Evolutionary conservation across 2,113 vertebrate genomes (phyloP), one percentile per base, ranked within the genome.

Genomic region (Plestiodon gilberti): DNA sequence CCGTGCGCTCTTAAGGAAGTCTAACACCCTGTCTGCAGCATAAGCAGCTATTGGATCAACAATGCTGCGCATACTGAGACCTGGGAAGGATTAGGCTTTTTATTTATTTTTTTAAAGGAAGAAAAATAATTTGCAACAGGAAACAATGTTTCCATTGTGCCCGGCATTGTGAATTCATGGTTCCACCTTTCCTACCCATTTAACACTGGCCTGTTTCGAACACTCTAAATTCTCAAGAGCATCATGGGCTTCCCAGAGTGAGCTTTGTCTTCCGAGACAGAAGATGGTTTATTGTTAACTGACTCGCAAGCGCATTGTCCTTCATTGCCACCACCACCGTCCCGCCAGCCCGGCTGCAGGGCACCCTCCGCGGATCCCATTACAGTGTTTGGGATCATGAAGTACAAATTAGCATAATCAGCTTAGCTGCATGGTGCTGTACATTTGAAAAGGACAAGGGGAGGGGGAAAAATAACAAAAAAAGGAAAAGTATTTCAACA

Each of bases 401-500:
- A 98, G 98, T 98, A 98, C 95, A 97, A 96, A 99, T 99, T 98
- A 98, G 96, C 98, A 98, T 99, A 99, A 99, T 99, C 98, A 97
- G 98, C 98, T 99, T 98, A 98, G 95, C 95, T 96, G 93, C 95
- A 94, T 96, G 96, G 96, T 96, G 96, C 96, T 96, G 93, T 94
- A 85, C 96, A 96, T 91, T 91, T 96, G 95, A 96, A 97, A 97
- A 94, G 95, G 84, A 90, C 92, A 90, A 94, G 96, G 96, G 96
- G 95, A 96, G 59, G 69, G 78, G 69, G 22, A 38, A 20, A 57
- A 81, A 20, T 14, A 65, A 87, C 69, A 81, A 81, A 75, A 81
- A 48, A n/a, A 95, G 93, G 97, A 97, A 98, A 97, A 96, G 97
- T 98, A 96, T 93, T 96, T 97, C 96, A 22, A 98, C 98, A 98